phyloP scores from a whole-genome alignment of 2,113 vertebrate species.

The Australoheros scitulus region DNA sequence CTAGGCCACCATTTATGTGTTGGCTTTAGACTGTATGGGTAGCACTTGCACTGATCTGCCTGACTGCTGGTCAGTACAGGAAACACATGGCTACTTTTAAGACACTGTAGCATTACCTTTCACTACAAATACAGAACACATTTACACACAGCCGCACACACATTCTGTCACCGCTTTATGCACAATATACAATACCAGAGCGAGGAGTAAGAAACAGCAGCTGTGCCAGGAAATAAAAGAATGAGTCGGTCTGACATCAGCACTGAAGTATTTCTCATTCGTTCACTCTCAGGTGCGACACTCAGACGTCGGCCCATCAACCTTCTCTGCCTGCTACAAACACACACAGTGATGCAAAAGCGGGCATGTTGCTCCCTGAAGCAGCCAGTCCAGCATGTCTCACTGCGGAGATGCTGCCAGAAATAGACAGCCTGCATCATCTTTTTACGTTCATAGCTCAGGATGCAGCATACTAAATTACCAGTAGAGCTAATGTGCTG shows the following conservation, averaged over 20 bases:
- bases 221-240: background rate
- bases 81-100: constrained; percentile 12
- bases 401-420: background rate
- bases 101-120: constrained; percentile 20
- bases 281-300: background rate
- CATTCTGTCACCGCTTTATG: constrained; percentile 18
- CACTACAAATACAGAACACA: constrained; percentile 17
- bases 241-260: background rate
- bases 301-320: background rate
- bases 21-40: constrained; percentile 20
- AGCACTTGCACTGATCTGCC: background rate
- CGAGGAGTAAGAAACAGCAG: background rate
- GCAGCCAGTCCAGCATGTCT: background rate
- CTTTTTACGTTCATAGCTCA: background rate
- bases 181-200: background rate
- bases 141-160: background rate
- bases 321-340: background rate
- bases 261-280: background rate
- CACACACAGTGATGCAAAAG: background rate
- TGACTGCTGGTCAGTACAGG: background rate
- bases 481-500: background rate
- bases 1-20: constrained; percentile 1
- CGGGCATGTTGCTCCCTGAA: background rate
- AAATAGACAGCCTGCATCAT: background rate
- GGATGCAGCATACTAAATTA: background rate